Evolutionary conservation across 2,797 vertebrate genomes (phyloP).

Genomic region (Sciurus vulgaris): DNA sequence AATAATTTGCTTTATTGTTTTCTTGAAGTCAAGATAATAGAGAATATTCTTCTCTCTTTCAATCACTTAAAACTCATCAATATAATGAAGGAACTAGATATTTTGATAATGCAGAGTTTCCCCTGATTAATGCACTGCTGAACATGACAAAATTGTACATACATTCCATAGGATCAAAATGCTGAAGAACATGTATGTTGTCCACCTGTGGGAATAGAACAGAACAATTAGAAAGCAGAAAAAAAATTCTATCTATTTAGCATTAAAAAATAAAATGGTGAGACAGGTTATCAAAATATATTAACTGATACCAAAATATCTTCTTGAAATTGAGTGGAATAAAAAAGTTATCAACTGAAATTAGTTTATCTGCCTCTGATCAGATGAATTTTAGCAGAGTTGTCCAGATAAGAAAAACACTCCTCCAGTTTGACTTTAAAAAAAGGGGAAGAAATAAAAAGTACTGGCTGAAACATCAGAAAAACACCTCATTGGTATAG

Average conservation of each 20-base stretch:
- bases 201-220: constrained; percentile 89
- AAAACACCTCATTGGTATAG: not conserved
- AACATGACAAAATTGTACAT: constrained; percentile 53
- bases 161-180: constrained; percentile 93
- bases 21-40: not conserved
- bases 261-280: constrained; percentile 18
- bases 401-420: not conserved
- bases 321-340: constrained; percentile 49
- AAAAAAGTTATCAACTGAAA: not conserved
- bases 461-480: not conserved
- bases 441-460: not conserved
- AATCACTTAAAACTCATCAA: constrained; percentile 23
- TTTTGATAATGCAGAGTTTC: not conserved
- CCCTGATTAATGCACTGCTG: constrained; percentile 17
- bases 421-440: not conserved
- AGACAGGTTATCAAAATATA: not conserved
- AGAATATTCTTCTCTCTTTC: not conserved
- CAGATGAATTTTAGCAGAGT: not conserved
- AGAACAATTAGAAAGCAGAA: constrained; percentile 58
- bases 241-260: not conserved
- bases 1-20: constrained; percentile 25
- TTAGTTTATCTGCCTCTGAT: not conserved
- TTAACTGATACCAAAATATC: not conserved
- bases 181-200: constrained; percentile 94
- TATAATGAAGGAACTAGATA: constrained; percentile 11